Conservation (phyloP, 2,797 vertebrate species). For the Xerus rutilus region DNA sequence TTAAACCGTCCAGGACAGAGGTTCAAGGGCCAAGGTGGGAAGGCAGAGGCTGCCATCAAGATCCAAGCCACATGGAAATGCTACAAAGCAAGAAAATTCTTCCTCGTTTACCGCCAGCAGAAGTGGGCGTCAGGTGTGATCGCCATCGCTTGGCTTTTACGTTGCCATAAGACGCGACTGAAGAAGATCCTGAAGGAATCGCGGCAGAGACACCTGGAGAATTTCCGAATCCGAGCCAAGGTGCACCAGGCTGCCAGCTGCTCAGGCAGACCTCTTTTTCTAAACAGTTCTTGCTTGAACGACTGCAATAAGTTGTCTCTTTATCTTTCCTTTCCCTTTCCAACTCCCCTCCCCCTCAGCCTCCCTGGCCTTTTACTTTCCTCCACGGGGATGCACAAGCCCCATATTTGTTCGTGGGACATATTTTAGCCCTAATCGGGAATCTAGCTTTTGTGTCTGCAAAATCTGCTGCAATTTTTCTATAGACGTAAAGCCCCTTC, state of each 20-base stretch:
- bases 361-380: background rate
- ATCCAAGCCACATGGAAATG: constrained; percentile 92
- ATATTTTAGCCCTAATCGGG: constrained; percentile 86
- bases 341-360: background rate
- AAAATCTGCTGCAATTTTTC: constrained; percentile 83
- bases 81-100: constrained; percentile 84
- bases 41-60: constrained; percentile 85
- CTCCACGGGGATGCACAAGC: constrained; percentile 39
- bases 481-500: constrained; percentile 76
- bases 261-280: constrained; percentile 78
- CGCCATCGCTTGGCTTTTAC: constrained; percentile 88
- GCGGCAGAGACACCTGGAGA: constrained; percentile 92
- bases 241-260: constrained; percentile 89
- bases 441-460: constrained; percentile 76
- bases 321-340: constrained; percentile 60
- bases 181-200: constrained; percentile 90
- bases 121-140: constrained; percentile 92
- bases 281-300: constrained; percentile 84
- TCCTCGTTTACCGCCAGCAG: constrained; percentile 83
- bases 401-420: constrained; percentile 75
- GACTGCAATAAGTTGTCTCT: constrained; percentile 72
- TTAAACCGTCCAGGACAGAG: constrained; percentile 89
- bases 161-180: constrained; percentile 84
- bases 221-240: constrained; percentile 92
- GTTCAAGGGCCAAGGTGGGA: constrained; percentile 89